Evolutionary conservation across 2,888 invertebrate species (phyloP).

Genomic region (Drosophila mimica): DNA sequence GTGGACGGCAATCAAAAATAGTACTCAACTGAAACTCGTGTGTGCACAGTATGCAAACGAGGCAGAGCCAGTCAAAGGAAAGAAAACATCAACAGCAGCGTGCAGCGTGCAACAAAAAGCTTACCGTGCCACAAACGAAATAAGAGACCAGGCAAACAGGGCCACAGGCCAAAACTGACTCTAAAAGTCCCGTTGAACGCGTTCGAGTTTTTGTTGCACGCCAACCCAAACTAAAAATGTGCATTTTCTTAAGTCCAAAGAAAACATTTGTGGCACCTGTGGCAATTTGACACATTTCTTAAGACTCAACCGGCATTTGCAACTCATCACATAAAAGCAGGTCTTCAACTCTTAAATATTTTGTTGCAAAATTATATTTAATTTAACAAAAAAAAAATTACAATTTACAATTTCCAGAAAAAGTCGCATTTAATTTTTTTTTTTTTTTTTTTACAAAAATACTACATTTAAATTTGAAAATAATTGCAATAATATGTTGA

Average conservation of each 20-base stretch:
- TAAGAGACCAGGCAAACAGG: background rate
- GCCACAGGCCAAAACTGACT: slow-evolving; percentile 3
- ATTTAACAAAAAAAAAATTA: too few species aligned
- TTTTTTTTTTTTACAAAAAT: too few species aligned
- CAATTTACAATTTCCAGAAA: too few species aligned
- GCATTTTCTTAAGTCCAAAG: background rate
- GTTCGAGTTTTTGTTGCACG: slow-evolving; percentile 70
- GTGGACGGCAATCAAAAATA: slow-evolving; percentile 57
- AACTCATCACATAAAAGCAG: background rate
- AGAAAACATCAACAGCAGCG: slow-evolving; percentile 6
- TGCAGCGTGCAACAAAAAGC: slow-evolving; percentile 18
- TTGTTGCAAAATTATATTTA: too few species aligned
- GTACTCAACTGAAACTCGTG: background rate
- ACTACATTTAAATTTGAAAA: background rate
- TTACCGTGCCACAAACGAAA: slow-evolving; percentile 23
- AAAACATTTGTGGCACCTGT: background rate
- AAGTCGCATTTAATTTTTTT: too few species aligned
- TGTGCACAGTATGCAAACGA: slow-evolving; percentile 52
- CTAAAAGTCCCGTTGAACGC: slow-evolving; percentile 54
- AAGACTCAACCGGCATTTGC: too few species aligned
- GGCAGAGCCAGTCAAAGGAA: slow-evolving; percentile 18
- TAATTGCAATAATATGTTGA: too few species aligned
- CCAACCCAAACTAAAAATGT: slow-evolving; percentile 13
- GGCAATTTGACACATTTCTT: background rate
- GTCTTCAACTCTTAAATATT: background rate